A percentile compares a stretch with the other conserved stretches of the same genome.
Conservation (phyloP, 2,113 vertebrate species). For the Entomyzon cyanotis region DNA sequence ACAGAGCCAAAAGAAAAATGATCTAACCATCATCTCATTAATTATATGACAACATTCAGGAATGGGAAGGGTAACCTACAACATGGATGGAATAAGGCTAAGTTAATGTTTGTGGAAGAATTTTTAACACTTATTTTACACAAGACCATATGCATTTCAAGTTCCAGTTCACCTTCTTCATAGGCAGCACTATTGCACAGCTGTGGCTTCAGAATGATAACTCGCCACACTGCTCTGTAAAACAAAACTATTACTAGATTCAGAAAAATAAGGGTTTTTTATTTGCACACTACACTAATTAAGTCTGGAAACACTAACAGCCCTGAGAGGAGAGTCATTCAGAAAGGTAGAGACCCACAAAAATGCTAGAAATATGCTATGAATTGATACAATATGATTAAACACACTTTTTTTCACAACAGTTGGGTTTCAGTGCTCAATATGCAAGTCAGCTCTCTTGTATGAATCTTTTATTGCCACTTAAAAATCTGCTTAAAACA, state of each 20-base stretch:
- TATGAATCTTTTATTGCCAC: neutral
- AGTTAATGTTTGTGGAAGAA: neutral
- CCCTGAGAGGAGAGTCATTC: neutral
- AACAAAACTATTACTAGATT: neutral
- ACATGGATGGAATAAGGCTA: neutral
- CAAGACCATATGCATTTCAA: neutral
- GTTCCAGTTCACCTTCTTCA: neutral
- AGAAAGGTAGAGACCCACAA: neutral
- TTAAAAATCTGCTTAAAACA: neutral
- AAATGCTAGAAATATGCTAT: neutral
- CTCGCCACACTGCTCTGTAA: neutral
- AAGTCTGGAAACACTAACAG: neutral
- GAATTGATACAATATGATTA: neutral
- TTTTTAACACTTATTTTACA: neutral
- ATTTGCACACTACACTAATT: neutral
- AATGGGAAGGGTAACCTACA: neutral
- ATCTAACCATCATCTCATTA: neutral
- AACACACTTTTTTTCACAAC: neutral
- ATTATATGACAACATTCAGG: neutral
- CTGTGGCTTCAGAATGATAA: neutral
- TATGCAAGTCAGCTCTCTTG: neutral
- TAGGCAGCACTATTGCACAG: neutral
- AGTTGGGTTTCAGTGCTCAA: neutral
- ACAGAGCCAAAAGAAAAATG: neutral
- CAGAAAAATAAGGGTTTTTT: neutral